These are phyloP conservation scores for Pogonophryne albipinna DNA, from an alignment of 2,797 vertebrate genomes.

Conservation along the genomic window DNA sequence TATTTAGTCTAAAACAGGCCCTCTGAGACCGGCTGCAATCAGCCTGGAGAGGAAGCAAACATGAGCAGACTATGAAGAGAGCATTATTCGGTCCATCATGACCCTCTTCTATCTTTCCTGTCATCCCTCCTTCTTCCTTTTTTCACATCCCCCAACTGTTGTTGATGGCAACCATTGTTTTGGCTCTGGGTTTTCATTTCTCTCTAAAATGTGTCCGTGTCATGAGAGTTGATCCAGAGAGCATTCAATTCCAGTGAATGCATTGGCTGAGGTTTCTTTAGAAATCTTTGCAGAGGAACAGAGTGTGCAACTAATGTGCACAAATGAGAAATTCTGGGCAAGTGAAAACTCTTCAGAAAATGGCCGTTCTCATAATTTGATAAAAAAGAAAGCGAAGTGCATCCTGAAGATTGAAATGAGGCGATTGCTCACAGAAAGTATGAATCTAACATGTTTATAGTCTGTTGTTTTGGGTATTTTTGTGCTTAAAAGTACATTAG, in stretches of 20 bases:
- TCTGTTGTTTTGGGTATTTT: constrained; percentile 8
- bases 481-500: neutral
- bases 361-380: constrained; percentile 18
- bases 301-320: constrained; percentile 4
- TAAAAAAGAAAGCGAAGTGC: neutral
- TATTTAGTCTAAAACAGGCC: constrained; percentile 43
- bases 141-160: constrained; percentile 25
- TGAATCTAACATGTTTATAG: neutral
- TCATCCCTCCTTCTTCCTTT: constrained; percentile 11
- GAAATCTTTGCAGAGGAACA: constrained; percentile 17
- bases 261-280: constrained; percentile 21
- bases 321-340: constrained; percentile 21
- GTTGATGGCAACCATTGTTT: constrained; percentile 35
- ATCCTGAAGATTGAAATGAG: constrained; percentile 9
- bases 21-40: constrained; percentile 54
- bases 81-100: constrained; percentile 42
- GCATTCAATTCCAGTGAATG: constrained; percentile 31
- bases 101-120: constrained; percentile 39
- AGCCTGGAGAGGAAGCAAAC: constrained; percentile 46
- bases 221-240: constrained; percentile 34
- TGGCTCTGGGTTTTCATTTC: constrained; percentile 36
- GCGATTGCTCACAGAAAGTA: constrained; percentile 8
- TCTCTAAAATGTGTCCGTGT: constrained; percentile 25
- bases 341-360: constrained; percentile 27
- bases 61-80: constrained; percentile 31